Conservation (phyloP, 64 coral and sea anemone genomes). For the Pachyseris speciosa region DNA sequence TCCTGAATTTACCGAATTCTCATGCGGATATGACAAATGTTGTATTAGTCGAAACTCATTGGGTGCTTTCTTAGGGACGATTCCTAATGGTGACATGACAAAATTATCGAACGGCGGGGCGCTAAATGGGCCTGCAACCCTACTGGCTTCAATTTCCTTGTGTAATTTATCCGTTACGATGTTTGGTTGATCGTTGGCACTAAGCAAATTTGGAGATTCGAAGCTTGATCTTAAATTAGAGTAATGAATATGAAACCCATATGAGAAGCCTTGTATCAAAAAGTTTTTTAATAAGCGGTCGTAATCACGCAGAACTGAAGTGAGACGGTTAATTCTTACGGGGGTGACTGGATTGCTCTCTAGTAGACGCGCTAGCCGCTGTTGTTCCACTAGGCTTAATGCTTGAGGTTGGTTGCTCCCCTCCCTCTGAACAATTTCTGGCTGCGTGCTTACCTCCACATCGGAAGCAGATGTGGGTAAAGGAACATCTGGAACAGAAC, state of each 20-base stretch:
- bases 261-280: slow-evolving; percentile 36
- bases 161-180: slow-evolving; percentile 38
- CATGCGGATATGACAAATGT: slow-evolving; percentile 33
- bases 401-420: neutral
- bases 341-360: slow-evolving; percentile 27
- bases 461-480: neutral
- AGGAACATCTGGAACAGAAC: neutral
- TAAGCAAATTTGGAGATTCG: slow-evolving; percentile 23
- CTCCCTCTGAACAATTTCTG: neutral
- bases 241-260: slow-evolving; percentile 50
- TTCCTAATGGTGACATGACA: slow-evolving; percentile 37
- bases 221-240: neutral
- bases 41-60: slow-evolving; percentile 48
- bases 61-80: slow-evolving; percentile 51
- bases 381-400: neutral
- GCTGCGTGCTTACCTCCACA: slow-evolving; percentile 27
- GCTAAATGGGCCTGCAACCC: slow-evolving; percentile 55
- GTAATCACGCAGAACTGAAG: slow-evolving; percentile 25
- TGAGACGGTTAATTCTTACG: neutral
- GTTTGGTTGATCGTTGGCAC: neutral
- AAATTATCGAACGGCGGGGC: slow-evolving; percentile 49
- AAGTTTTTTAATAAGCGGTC: neutral
- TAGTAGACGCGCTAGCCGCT: neutral
- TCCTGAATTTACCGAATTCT: slow-evolving; percentile 8
- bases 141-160: slow-evolving; percentile 10